Evolutionary conservation across 2,113 vertebrate species (phyloP).

Genomic region (Tachysurus vachellii): DNA sequence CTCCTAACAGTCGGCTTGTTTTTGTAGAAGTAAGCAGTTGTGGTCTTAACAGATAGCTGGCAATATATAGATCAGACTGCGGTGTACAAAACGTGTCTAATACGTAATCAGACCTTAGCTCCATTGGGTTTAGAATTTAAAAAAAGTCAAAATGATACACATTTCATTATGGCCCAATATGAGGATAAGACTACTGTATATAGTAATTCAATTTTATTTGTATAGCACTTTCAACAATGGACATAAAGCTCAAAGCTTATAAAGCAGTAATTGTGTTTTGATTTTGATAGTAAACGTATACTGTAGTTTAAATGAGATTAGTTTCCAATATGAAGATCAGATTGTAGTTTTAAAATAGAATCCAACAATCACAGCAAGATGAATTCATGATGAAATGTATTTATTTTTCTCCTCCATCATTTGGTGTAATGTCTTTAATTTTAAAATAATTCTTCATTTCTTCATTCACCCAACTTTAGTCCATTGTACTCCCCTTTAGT

Average conservation of each 20-base stretch:
- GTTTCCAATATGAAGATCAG: neutral
- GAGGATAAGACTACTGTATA: too few species aligned
- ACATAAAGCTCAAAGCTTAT: too few species aligned
- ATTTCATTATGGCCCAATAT: neutral
- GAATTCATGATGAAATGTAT: neutral
- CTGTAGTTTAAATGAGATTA: neutral
- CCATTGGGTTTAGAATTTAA: neutral
- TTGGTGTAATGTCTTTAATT: neutral
- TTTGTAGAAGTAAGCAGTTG: neutral
- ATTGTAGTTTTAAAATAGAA: neutral
- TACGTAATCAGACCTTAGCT: neutral
- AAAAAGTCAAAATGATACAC: neutral
- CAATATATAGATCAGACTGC: neutral
- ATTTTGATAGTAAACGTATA: too few species aligned
- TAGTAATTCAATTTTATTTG: too few species aligned
- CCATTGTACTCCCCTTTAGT: slow-evolving; percentile 1
- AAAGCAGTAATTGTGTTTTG: too few species aligned
- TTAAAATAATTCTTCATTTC: slow-evolving; percentile 3
- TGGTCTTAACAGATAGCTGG: neutral
- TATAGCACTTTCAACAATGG: too few species aligned
- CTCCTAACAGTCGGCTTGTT: neutral
- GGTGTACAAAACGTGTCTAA: neutral
- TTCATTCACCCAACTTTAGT: neutral
- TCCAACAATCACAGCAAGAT: neutral
- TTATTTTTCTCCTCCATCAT: slow-evolving; percentile 2